Percentiles rank a stretch among this genome's conserved stretches.
phyloP scores from a whole-genome alignment of 2,797 vertebrate species.

The Tadarida brasiliensis region DNA sequence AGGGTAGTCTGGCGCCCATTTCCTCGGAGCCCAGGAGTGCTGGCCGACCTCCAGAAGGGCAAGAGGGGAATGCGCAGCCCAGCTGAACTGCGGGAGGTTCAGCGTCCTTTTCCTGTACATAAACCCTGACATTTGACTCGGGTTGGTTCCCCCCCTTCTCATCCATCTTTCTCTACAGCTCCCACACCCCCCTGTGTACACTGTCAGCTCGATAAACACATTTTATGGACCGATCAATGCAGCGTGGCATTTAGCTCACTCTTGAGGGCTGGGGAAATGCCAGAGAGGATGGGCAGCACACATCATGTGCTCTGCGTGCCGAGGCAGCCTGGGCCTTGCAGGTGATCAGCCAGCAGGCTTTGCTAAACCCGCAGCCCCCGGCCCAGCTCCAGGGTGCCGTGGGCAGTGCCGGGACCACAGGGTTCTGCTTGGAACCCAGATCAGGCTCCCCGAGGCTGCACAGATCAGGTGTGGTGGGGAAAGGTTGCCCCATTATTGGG shows the following conservation, averaged over 20 bases:
- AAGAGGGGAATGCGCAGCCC: accelerated
- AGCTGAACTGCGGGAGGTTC: accelerated
- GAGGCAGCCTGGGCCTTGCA: not conserved
- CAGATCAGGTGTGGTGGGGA: not conserved
- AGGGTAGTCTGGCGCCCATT: accelerated
- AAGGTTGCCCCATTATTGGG: not conserved
- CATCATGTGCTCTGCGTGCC: not conserved
- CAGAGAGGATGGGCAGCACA: not conserved
- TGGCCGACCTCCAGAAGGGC: not conserved
- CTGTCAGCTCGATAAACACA: not conserved
- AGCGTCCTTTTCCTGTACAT: too few relatives aligned
- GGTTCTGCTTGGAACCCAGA: not conserved
- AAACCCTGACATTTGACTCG: not conserved
- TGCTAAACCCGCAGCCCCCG: not conserved
- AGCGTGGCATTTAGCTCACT: not conserved
- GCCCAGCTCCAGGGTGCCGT: accelerated
- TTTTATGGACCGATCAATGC: not conserved
- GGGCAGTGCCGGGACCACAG: not conserved
- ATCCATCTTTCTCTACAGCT: not conserved
- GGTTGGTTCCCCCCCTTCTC: not conserved
- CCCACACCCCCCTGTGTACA: not conserved
- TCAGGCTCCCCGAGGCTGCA: not conserved
- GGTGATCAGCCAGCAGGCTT: not conserved
- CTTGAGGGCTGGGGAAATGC: not conserved
- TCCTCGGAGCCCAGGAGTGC: not conserved